A percentile compares a stretch with the other conserved stretches of the same genome.
Conservation (phyloP, 1,140 invertebrate genomes). For the Oreohelix idahoensis region DNA sequence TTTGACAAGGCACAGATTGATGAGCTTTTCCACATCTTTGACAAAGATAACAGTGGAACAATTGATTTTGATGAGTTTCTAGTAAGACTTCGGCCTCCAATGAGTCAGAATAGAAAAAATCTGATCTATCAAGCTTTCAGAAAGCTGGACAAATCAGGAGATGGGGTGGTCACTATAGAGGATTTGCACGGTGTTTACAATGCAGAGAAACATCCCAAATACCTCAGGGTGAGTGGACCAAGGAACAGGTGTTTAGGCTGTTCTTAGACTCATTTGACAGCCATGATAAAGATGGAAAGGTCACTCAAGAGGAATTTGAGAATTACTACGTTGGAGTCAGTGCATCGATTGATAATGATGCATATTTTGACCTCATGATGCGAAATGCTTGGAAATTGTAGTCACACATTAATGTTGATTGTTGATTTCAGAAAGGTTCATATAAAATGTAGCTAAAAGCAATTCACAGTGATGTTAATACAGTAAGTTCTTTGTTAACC, state of each 20-base stretch:
- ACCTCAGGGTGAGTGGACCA: conserved; percentile 90
- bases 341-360: conserved; percentile 92
- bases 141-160: conserved; percentile 88
- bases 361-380: no score
- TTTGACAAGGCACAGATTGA: conserved; percentile 78
- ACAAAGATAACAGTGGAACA: conserved; percentile 86
- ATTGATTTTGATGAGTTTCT: conserved; percentile 93
- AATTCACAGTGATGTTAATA: no score
- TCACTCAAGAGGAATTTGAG: conserved; percentile 91
- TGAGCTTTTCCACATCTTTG: conserved; percentile 83
- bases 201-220: conserved; percentile 85
- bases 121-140: conserved; percentile 89
- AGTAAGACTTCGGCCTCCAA: conserved; percentile 86
- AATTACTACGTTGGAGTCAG: conserved; percentile 94
- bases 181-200: conserved; percentile 89
- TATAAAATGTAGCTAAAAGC: no score
- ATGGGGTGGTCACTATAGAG: conserved; percentile 82
- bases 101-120: conserved; percentile 82
- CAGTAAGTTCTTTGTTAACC: no score
- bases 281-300: conserved; percentile 84
- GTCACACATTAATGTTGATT: neutral
- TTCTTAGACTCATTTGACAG: conserved; percentile 92
- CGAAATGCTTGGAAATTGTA: conserved; percentile 82
- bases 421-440: neutral
- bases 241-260: conserved; percentile 87